These are phyloP conservation scores for Therioaphis trifolii DNA, from an alignment of 2,888 invertebrate species.

Conservation along the genomic window DNA sequence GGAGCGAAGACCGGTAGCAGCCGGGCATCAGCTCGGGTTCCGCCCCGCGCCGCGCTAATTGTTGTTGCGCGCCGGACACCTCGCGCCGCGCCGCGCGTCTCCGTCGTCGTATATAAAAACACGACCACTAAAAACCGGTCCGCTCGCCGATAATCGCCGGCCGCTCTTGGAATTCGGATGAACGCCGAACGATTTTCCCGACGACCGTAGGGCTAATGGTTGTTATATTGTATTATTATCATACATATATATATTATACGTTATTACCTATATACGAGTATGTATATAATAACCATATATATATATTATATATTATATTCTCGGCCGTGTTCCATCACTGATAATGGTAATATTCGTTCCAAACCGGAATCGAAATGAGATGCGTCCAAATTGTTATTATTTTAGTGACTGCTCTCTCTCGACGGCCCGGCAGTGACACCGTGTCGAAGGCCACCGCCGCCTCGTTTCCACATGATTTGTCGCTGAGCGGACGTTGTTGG, in stretches of 20 bases:
- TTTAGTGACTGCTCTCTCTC: no score
- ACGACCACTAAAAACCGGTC: constrained; percentile 55
- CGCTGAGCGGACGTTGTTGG: constrained; percentile 35
- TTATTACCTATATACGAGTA: no score
- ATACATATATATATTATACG: background rate
- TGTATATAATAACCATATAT: background rate
- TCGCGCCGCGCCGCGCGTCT: background rate
- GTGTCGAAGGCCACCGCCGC: constrained; percentile 1
- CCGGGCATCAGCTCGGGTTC: constrained; percentile 10
- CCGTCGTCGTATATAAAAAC: constrained; percentile 9
- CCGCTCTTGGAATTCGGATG: constrained; percentile 47
- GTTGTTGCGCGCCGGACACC: constrained; percentile 52
- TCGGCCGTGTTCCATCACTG: background rate
- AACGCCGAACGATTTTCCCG: constrained; percentile 37
- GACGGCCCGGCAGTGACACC: background rate
- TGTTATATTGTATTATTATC: background rate
- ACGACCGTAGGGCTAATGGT: background rate
- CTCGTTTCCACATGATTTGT: constrained; percentile 56
- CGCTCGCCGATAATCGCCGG: constrained; percentile 17
- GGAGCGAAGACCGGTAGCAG: constrained; percentile 38
- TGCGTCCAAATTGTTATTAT: background rate
- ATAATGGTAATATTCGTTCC: no score
- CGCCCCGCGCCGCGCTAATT: constrained; percentile 59
- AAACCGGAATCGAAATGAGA: background rate
- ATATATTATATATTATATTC: background rate